Conservation (phyloP, 92 coral and sea anemone species). For the Heteractis magnifica region DNA sequence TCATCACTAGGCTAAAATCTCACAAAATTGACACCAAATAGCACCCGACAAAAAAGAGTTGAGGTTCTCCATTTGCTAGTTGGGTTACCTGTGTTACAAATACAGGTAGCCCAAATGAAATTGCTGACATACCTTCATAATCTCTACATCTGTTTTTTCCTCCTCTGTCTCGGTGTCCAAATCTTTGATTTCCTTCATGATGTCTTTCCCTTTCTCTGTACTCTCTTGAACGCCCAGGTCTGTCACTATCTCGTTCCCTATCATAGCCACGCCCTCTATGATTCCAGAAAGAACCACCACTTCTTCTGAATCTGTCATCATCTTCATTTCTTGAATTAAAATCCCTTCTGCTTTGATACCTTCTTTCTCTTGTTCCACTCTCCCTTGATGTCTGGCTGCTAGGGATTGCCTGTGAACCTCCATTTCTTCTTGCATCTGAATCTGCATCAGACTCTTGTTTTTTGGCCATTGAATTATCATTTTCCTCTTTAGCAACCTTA, state of each 20-base stretch:
- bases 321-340: constrained; percentile 34
- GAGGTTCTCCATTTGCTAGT: background rate
- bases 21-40: no score
- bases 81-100: background rate
- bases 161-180: constrained; percentile 49
- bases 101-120: background rate
- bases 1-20: no score
- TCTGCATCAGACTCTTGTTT: constrained; percentile 47
- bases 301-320: constrained; percentile 53
- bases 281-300: constrained; percentile 45
- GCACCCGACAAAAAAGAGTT: background rate
- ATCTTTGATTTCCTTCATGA: constrained; percentile 52
- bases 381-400: constrained; percentile 42
- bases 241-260: constrained; percentile 39
- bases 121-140: constrained; percentile 77
- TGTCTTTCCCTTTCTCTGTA: constrained; percentile 44
- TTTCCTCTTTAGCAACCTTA: constrained; percentile 74
- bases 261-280: constrained; percentile 35
- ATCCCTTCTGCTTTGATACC: constrained; percentile 45
- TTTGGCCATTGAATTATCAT: constrained; percentile 20
- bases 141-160: constrained; percentile 90
- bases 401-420: constrained; percentile 56
- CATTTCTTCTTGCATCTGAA: constrained; percentile 29
- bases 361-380: constrained; percentile 45
- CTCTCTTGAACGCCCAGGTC: constrained; percentile 28